Evolutionary conservation across 2,888 invertebrate species (phyloP), one percentile per base, ranked within the genome.

Genomic region (Hirtodrosophila alboralis): DNA sequence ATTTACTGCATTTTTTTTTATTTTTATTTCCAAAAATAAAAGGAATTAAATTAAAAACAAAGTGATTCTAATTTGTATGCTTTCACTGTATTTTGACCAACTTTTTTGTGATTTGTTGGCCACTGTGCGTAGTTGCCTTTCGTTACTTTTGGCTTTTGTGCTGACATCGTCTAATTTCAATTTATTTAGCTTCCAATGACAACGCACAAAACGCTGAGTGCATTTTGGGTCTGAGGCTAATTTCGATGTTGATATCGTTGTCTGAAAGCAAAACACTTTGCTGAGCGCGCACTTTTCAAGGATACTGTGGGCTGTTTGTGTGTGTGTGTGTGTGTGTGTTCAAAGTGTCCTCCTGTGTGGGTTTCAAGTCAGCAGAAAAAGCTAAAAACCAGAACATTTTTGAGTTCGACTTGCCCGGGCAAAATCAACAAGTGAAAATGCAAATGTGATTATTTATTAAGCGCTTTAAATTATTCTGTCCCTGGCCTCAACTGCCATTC

Each of bases 351-450:
- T 49, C 16, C 21, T 28, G 36, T 48, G 59, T 65, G 48, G 54
- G 30, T 27, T 49, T 28, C 43, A 51, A 63, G 64, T 70, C 75
- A 70, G 75, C 72, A 69, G 33, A 63, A 56, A 57, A 21, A 47
- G 56, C 18, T 27, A 30, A 41, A 53, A 31, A 34, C 48, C 43
- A 48, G 36, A 43, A 63, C 47, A 63, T 28, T 43, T 53, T 12
- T 26, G 33, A 16, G 27, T n/a, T 44, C 26, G 48, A 45, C 45
- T 59, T 58, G 59, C 21, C 34, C 26, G 47, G 41, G 36, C 38
- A 75, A 65, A 83, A 85, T 87, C 84, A 85, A 85, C 87, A 87
- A 86, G 87, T 85, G 71, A 80, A 85, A 86, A 87, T 87, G 84
- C 76, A 87, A 84, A 87, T 85, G 86, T 80, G 75, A 84, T 78